phyloP scores from a whole-genome alignment of 2,113 vertebrate genomes.

The Castor canadensis region DNA sequence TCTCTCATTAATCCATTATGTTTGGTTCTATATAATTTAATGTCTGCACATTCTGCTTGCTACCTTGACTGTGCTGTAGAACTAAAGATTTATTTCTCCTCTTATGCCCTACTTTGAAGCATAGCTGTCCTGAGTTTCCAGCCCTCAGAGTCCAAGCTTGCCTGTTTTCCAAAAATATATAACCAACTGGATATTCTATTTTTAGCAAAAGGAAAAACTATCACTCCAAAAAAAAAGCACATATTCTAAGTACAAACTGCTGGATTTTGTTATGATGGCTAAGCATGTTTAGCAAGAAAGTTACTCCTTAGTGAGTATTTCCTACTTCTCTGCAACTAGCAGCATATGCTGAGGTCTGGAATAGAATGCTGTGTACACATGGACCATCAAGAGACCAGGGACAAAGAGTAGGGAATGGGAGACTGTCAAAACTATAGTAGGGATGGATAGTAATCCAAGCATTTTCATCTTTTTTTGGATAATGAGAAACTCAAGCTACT shows the following conservation, averaged over 20 bases:
- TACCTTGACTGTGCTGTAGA: background rate
- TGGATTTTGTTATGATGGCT: background rate
- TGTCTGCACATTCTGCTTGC: background rate
- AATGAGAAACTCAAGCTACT: background rate
- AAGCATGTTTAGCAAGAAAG: background rate
- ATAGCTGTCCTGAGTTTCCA: background rate
- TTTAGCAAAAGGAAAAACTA: background rate
- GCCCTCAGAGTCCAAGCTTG: background rate
- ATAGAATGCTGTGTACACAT: background rate
- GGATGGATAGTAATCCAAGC: background rate
- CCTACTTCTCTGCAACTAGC: background rate
- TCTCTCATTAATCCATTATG: background rate
- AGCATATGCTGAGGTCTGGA: background rate
- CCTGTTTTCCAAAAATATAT: background rate
- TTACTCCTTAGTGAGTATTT: background rate
- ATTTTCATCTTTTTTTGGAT: background rate
- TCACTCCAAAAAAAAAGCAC: background rate
- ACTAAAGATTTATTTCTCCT: background rate
- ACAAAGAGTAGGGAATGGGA: fast-evolving
- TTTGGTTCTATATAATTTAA: background rate
- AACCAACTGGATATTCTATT: background rate
- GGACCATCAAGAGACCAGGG: background rate
- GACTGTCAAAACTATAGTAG: background rate
- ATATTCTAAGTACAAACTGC: background rate
- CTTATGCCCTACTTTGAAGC: background rate